Conservation (phyloP, 1,140 invertebrate genomes). For the Mamestra configurata region DNA sequence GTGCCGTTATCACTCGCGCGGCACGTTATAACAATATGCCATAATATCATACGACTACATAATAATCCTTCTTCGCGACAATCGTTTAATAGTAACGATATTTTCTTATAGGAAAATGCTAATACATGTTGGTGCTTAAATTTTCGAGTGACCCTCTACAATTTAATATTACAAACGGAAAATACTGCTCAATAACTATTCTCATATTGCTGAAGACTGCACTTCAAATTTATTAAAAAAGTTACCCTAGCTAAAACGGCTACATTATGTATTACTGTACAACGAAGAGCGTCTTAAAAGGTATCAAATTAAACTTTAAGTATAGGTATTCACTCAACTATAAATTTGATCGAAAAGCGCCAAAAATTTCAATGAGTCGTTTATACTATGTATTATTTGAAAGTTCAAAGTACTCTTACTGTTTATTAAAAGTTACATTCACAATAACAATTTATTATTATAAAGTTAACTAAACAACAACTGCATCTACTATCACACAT, state of each 20-base stretch:
- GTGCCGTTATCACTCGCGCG: slow-evolving; percentile 74
- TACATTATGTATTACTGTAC: slow-evolving; percentile 86
- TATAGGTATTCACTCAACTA: slow-evolving; percentile 63
- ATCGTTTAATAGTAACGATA: slow-evolving; percentile 69
- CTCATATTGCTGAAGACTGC: slow-evolving; percentile 77
- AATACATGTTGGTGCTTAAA: slow-evolving; percentile 81
- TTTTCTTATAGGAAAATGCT: slow-evolving; percentile 75
- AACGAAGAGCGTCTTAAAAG: slow-evolving; percentile 80
- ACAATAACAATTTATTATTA: slow-evolving; percentile 87
- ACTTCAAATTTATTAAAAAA: slow-evolving; percentile 85
- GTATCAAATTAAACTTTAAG: slow-evolving; percentile 71
- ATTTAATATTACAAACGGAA: slow-evolving; percentile 72
- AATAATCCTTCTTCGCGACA: slow-evolving; percentile 67
- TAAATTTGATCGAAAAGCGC: slow-evolving; percentile 77
- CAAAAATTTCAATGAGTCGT: slow-evolving; percentile 69
- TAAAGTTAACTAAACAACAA: slow-evolving; percentile 88
- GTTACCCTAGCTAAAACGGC: slow-evolving; percentile 86
- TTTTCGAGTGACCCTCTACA: slow-evolving; percentile 71
- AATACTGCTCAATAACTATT: slow-evolving; percentile 74
- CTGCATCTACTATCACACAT: slow-evolving; percentile 89
- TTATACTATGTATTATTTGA: slow-evolving; percentile 71
- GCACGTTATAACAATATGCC: slow-evolving; percentile 60
- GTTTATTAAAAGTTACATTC: slow-evolving; percentile 86
- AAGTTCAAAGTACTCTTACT: slow-evolving; percentile 75
- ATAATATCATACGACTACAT: slow-evolving; percentile 63